phyloP scores from a whole-genome alignment of 1,140 invertebrate genomes.

The Glossosoma conforme region DNA sequence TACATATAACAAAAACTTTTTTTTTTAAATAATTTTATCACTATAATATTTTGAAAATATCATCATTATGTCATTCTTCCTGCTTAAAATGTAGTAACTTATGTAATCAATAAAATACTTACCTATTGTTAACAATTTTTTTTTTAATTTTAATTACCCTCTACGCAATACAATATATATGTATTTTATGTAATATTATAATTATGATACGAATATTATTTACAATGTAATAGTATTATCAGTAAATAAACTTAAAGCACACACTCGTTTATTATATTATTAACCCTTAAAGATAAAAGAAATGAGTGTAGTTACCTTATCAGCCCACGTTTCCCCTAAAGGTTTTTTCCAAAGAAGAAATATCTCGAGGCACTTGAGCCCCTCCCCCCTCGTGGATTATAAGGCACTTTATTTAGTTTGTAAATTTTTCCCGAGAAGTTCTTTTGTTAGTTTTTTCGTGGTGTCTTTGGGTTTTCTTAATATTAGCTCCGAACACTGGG shows the following conservation, averaged over 20 bases:
- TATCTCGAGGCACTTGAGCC: conserved; percentile 2
- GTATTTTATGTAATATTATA: too few species aligned
- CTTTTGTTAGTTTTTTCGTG: conserved; percentile 9
- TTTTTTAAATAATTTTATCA: background rate
- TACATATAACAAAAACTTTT: background rate
- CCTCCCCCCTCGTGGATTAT: conserved; percentile 7
- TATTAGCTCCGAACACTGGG: too few species aligned
- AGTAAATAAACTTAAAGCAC: conserved; percentile 7
- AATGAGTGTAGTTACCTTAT: conserved; percentile 20
- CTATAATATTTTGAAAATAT: too few species aligned
- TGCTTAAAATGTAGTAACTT: too few species aligned
- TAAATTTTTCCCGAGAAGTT: conserved; percentile 13
- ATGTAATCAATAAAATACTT: too few species aligned
- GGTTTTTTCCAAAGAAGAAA: conserved; percentile 10
- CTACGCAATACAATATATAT: too few species aligned
- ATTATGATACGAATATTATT: too few species aligned
- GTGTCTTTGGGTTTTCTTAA: too few species aligned
- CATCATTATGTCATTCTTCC: too few species aligned
- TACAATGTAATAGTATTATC: too few species aligned
- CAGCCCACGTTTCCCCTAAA: conserved; percentile 9
- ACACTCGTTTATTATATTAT: conserved; percentile 19
- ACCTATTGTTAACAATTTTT: too few species aligned
- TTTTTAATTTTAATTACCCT: too few species aligned
- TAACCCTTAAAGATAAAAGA: conserved; percentile 9
- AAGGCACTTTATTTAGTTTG: conserved; percentile 23